Percentiles rank a stretch among this genome's conserved stretches.
Evolutionary conservation across 2,888 invertebrate genomes (phyloP).

Genomic region (Bembecia ichneumoniformis): DNA sequence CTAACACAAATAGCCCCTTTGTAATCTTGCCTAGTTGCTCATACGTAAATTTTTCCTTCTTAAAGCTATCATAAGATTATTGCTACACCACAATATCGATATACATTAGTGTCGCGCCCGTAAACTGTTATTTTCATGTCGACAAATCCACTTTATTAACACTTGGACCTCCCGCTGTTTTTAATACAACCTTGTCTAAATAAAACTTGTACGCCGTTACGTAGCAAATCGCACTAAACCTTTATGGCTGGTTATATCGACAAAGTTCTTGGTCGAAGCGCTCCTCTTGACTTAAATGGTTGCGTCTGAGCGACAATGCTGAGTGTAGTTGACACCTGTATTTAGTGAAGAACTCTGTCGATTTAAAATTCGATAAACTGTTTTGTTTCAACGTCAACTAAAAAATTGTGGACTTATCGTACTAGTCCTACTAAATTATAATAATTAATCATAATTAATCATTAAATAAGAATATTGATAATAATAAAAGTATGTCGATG

Average conservation of each 20-base stretch:
- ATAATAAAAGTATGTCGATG: too few relatives aligned
- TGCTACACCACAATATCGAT: conserved; percentile 27
- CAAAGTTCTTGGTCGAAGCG: conserved; percentile 48
- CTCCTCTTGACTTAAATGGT: conserved; percentile 66
- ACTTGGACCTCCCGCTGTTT: conserved; percentile 55
- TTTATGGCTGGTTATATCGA: conserved; percentile 43
- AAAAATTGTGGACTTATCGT: too few relatives aligned
- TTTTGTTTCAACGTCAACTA: too few relatives aligned
- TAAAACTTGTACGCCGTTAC: conserved; percentile 23
- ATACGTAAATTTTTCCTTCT: conserved; percentile 11
- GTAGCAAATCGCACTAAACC: conserved; percentile 29
- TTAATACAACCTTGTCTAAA: conserved; percentile 46
- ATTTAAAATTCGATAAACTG: conserved; percentile 16
- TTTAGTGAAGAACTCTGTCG: conserved; percentile 24
- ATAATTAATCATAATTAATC: too few relatives aligned
- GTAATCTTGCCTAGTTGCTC: too few relatives aligned
- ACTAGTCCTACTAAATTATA: too few relatives aligned
- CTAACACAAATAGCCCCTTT: neutral
- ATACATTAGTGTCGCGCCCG: conserved; percentile 53
- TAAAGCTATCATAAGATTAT: conserved; percentile 20
- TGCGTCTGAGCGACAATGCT: conserved; percentile 53
- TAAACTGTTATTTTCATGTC: conserved; percentile 68
- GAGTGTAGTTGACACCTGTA: conserved; percentile 61
- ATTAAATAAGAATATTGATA: too few relatives aligned
- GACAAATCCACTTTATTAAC: conserved; percentile 69